Percentiles rank a stretch among this genome's conserved stretches.
phyloP scores from a whole-genome alignment of 2,113 vertebrate species.

The Crotalus helleri region DNA sequence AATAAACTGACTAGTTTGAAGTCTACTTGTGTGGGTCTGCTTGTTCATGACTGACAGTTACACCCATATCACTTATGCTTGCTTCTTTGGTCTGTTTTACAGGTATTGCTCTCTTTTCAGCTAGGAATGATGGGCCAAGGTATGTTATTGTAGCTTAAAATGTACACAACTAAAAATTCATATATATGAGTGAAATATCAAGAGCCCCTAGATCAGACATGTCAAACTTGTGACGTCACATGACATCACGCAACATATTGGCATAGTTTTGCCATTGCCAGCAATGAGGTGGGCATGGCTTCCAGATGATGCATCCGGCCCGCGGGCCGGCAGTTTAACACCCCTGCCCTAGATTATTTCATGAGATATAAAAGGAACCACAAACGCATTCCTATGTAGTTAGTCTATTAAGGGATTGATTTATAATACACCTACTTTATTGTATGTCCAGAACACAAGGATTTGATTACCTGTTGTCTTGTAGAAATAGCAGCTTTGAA shows the following conservation, averaged over 20 bases:
- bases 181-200: background rate
- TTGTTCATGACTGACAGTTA: background rate
- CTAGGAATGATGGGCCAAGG: background rate
- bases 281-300: too few species aligned
- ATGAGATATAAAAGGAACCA: background rate
- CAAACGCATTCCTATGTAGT: background rate
- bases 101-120: background rate
- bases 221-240: too few species aligned
- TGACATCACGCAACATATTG: too few species aligned
- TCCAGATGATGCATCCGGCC: too few species aligned
- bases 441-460: background rate
- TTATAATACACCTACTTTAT: background rate
- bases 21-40: background rate
- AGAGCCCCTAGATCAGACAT: background rate
- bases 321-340: rapidly evolving
- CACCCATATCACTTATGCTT: background rate
- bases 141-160: background rate
- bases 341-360: background rate
- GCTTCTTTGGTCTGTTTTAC: background rate
- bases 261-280: too few species aligned
- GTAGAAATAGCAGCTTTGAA: background rate
- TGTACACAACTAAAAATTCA: background rate
- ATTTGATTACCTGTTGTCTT: background rate
- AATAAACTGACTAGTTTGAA: background rate
- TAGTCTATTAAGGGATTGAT: background rate